Evolutionary conservation across 2,113 vertebrate genomes (phyloP), one percentile per base, ranked within the genome.

Genomic region (Ictalurus furcatus): DNA sequence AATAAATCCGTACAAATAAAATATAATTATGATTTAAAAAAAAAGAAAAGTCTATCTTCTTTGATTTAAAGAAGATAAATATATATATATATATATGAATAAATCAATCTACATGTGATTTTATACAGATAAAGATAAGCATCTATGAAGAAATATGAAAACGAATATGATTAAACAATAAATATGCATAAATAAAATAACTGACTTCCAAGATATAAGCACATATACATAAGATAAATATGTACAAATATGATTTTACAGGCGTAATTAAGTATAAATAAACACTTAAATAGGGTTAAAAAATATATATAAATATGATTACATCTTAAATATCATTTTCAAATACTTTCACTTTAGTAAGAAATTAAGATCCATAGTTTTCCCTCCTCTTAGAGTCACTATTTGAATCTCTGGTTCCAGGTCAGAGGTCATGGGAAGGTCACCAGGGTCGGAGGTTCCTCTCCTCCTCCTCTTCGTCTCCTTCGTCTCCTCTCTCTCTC

Each of bases 341-440:
- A 16, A 34, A 67, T 37, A n/a, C 28, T 14, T 67, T 67, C 65
- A 28, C 63, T 28, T 28, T 28, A 2, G 21, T 61, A 61, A 61
- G 19, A 61, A 61, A 61, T 25, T 23, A 61, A 61, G 23, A 7
- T 25, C 6, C 59, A 63, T 25, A 9, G 2, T 34, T 16, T 17
- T 16, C 30, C 28, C 1, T 7, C 69, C 2, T n/a, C 13, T 48
- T 34, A 44, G 9, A 30, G 2, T 79, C 52, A 69, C 16, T n/a
- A 23, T 76, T 61, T 84, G 73, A 88, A 44, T 90, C 30, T 56
- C 14, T 56, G 79, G 12, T 89, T 85, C 34, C 54, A 85, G 88
- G 84, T 40, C 65, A 67, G 90, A 88, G 67, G 93, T 81, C 63
- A 96, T 95, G 95, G 88, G 91, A 87, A 88, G 92, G 82, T 93